These are phyloP conservation scores for Syngnathus typhle DNA, from an alignment of 2,113 vertebrate species.

Conservation along the genomic window DNA sequence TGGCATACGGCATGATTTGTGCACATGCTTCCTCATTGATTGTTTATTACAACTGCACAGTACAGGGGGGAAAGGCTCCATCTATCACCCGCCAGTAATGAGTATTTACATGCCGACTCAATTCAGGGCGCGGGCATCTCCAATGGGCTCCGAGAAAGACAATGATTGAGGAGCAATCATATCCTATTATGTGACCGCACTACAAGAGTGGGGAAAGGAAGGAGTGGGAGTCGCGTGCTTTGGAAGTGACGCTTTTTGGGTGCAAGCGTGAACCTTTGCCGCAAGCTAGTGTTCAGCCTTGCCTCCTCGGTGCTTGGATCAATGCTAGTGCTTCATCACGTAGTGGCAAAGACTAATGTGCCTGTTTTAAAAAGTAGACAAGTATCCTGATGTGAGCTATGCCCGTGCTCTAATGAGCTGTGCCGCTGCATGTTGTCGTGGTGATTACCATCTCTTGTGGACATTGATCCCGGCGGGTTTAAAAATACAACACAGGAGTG, in stretches of 20 bases:
- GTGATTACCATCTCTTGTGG: slow-evolving; percentile 59
- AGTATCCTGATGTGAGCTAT: slow-evolving; percentile 52
- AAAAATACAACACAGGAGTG: slow-evolving; percentile 25
- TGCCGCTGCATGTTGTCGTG: slow-evolving; percentile 51
- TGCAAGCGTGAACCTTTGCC: slow-evolving; percentile 25
- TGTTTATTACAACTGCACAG: slow-evolving; percentile 61
- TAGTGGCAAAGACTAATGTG: slow-evolving; percentile 56
- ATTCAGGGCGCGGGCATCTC: slow-evolving; percentile 39
- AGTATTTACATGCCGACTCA: slow-evolving; percentile 61
- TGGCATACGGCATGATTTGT: slow-evolving; percentile 48
- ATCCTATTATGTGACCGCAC: slow-evolving; percentile 52
- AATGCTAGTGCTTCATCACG: slow-evolving; percentile 50
- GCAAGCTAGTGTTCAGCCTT: slow-evolving; percentile 6
- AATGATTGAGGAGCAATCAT: slow-evolving; percentile 58
- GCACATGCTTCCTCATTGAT: slow-evolving; percentile 61
- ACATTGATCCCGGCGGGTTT: slow-evolving; percentile 50
- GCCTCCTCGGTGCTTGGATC: slow-evolving; percentile 31
- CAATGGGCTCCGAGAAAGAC: slow-evolving; percentile 51
- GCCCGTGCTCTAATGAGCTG: slow-evolving; percentile 64
- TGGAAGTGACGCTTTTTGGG: slow-evolving; percentile 11
- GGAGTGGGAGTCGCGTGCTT: slow-evolving; percentile 5
- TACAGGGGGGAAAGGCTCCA: slow-evolving; percentile 39
- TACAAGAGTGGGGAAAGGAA: slow-evolving; percentile 25
- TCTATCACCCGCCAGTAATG: slow-evolving; percentile 63
- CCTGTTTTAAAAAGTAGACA: slow-evolving; percentile 49